A percentile compares a stretch with the other conserved stretches of the same genome.
These are phyloP conservation scores for Amblyopsis rosae DNA, from an alignment of 2,113 vertebrate genomes.

Conservation along the genomic window DNA sequence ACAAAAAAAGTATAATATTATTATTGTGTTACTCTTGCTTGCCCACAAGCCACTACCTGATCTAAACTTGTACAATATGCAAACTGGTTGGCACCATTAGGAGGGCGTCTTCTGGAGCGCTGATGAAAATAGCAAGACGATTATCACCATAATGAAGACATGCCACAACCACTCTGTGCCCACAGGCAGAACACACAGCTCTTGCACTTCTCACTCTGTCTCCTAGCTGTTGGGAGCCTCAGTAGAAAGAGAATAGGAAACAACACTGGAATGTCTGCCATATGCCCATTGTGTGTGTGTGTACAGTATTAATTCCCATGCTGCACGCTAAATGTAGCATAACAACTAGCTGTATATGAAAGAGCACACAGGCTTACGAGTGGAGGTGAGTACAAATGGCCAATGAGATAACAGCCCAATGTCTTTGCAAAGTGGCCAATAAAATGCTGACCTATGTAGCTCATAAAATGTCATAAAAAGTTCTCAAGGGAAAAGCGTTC, in stretches of 20 bases:
- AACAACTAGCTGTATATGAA: conserved; percentile 38
- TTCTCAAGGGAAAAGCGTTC: not conserved
- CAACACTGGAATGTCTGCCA: conserved; percentile 55
- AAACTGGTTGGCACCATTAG: conserved; percentile 26
- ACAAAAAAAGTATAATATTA: conserved; percentile 5
- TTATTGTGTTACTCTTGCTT: too few relatives aligned
- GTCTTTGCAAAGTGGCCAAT: conserved; percentile 4
- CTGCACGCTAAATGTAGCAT: not conserved
- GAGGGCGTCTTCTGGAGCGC: conserved; percentile 31
- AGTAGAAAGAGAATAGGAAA: conserved; percentile 73
- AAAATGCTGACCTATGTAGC: not conserved
- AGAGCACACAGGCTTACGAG: conserved; percentile 24
- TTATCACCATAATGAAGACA: conserved; percentile 66
- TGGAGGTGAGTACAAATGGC: conserved; percentile 14
- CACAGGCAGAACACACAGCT: conserved; percentile 58
- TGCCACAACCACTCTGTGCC: conserved; percentile 62
- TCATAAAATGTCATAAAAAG: not conserved
- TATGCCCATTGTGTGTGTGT: conserved; percentile 44
- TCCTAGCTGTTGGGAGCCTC: conserved; percentile 58
- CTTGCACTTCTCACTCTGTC: conserved; percentile 41
- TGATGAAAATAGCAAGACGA: conserved; percentile 67
- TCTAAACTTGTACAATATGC: conserved; percentile 11
- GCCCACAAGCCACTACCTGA: too few relatives aligned
- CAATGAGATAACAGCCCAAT: conserved; percentile 11
- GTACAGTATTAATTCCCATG: not conserved